Base-by-base conservation (phyloP, 2,113 vertebrate genomes). In the Lagenorhynchus albirostris region DNA sequence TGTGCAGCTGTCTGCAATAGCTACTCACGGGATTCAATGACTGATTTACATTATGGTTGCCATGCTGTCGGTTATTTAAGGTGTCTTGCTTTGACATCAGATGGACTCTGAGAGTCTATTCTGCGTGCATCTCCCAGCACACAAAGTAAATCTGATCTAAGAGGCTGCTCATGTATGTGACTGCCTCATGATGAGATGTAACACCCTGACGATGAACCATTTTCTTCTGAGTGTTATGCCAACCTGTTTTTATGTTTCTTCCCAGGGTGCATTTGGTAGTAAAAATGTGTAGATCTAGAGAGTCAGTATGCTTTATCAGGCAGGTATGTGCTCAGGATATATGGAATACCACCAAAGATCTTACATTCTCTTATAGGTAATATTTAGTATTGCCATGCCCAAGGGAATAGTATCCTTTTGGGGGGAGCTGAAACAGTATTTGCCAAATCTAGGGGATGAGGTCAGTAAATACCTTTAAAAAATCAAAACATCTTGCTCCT, bases 1-100 rank as follows among this genome's bases (percentile, higher is more conserved):
- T 83, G 0, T 50, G 93, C 96, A 96, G 97, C 97, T 98, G 94
- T 97, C 93, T 73, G 18, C 23, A 25, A 13, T 81, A 77, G 55
- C 86, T 95, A 33, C 63, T 38, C 21, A 0, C 21, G 5, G 70
- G 89, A 62, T 29, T 2, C 23, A 91, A 26, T 70, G 91, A 76
- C 71, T 94, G 92, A 97, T 93, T 94, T 95, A 95, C 84, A n/a
- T 63, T 83, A 74, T 31, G 18, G 88, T 31, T 84, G 77, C 89
- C 36, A 47, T 29, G 55, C 36, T 53, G 33, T 95, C 12, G 11
- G 88, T 96, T 93, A 91, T 74, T 89, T 97, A 84, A 74, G 31
- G 38, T 74, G 21, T 95, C 53, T 58, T 95, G 68, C 38, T 97
- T 91, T 96, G 86, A 85, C 17, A 47, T 29, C n/a, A 80, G 87